These are phyloP conservation scores for Distichodus sexfasciatus DNA, from an alignment of 2,797 vertebrate species.

Conservation along the genomic window DNA sequence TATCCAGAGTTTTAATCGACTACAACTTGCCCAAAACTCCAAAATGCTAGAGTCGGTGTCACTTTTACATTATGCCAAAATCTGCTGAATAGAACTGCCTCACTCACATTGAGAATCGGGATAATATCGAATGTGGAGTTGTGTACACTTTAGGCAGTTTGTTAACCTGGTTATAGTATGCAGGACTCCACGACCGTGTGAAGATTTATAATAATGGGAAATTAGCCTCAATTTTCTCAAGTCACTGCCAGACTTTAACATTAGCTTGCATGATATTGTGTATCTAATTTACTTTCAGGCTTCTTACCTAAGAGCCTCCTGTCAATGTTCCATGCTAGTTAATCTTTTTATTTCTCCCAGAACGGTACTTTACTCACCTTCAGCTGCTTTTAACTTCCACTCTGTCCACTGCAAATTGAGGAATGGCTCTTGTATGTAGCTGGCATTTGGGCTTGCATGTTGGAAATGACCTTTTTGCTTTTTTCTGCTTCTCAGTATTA, in stretches of 20 bases:
- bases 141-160: no score
- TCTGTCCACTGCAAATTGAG: neutral
- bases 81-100: no score
- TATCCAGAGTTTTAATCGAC: no score
- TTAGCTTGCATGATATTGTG: neutral
- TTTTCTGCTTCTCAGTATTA: conserved; percentile 69
- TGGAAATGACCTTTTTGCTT: neutral
- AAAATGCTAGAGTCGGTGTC: no score
- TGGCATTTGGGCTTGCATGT: neutral
- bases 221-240: conserved; percentile 8
- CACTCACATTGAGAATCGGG: no score
- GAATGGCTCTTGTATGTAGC: neutral
- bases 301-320: conserved; percentile 8
- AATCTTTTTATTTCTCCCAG: neutral
- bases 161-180: no score
- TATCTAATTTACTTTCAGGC: conserved; percentile 14
- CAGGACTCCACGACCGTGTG: no score
- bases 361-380: neutral
- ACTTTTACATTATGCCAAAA: no score
- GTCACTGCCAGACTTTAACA: conserved; percentile 2
- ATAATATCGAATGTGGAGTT: no score
- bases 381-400: neutral
- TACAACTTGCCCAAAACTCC: no score
- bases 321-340: neutral
- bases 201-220: conserved; percentile 26